A percentile compares a stretch with the other conserved stretches of the same genome.
These are phyloP conservation scores for Channallabes apus DNA, from an alignment of 2,797 vertebrate species.

Conservation along the genomic window DNA sequence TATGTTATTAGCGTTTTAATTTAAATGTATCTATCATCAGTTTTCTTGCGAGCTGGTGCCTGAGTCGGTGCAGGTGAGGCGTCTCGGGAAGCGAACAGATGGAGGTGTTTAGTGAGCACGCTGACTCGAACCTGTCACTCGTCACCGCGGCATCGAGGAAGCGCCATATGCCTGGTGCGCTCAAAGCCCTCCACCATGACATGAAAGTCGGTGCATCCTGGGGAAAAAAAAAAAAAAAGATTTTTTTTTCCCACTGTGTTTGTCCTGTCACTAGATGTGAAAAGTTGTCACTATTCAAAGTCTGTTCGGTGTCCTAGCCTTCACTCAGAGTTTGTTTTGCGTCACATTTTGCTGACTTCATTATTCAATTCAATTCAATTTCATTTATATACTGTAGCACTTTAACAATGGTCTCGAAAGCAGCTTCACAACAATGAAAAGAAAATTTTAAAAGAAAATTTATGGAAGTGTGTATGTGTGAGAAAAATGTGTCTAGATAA, in stretches of 20 bases:
- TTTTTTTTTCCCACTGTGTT: constrained; percentile 11
- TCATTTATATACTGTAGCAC: too few species aligned
- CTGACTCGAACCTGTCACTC: constrained; percentile 83
- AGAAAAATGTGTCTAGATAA: too few species aligned
- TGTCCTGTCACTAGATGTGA: constrained; percentile 61
- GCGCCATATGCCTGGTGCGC: constrained; percentile 80
- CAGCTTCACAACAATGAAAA: too few species aligned
- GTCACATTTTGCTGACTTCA: neutral
- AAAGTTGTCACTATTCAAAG: constrained; percentile 69
- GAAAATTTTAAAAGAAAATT: too few species aligned
- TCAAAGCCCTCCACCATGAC: constrained; percentile 71
- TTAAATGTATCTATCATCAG: constrained; percentile 69
- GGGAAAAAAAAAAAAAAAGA: constrained; percentile 15
- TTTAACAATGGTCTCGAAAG: too few species aligned
- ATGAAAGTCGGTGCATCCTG: constrained; percentile 66
- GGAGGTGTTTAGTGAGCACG: constrained; percentile 85
- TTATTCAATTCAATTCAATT: neutral
- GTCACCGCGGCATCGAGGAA: constrained; percentile 78
- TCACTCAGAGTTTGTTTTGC: constrained; percentile 28
- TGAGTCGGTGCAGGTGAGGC: constrained; percentile 83
- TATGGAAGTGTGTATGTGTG: too few species aligned
- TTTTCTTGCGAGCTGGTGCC: constrained; percentile 82
- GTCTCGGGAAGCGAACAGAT: constrained; percentile 85
- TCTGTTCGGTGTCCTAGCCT: constrained; percentile 63
- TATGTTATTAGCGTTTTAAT: constrained; percentile 47